Evolutionary conservation across 1,140 invertebrate species (phyloP).

Genomic region (Holcopasites calliopsidis): DNA sequence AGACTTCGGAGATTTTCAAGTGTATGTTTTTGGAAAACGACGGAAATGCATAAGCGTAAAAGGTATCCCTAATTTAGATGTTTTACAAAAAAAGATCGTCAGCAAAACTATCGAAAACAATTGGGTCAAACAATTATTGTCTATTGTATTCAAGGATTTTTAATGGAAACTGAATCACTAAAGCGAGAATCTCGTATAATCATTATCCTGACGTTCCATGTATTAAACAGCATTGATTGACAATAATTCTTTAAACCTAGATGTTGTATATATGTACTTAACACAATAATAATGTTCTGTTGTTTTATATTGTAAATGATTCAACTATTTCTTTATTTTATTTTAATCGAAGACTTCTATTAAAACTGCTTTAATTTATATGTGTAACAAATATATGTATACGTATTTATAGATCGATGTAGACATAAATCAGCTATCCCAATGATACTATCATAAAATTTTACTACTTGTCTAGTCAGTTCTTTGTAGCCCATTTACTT

Average conservation of each 20-base stretch:
- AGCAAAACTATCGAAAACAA: constrained; percentile 7
- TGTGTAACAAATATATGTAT: constrained; percentile 5
- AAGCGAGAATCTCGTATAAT: constrained; percentile 18
- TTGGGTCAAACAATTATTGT: constrained; percentile 14
- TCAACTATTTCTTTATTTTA: background rate
- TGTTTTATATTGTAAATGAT: background rate
- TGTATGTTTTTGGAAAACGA: constrained; percentile 6
- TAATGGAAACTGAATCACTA: constrained; percentile 10
- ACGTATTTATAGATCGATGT: too few species aligned
- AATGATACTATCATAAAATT: background rate
- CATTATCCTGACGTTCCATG: background rate
- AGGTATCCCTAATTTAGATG: constrained; percentile 22
- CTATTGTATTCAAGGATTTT: background rate
- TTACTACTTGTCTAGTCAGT: constrained; percentile 31
- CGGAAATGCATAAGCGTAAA: constrained; percentile 27
- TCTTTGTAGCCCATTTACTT: background rate
- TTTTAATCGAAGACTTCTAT: background rate
- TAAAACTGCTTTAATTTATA: constrained; percentile 4
- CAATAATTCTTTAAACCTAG: constrained; percentile 5
- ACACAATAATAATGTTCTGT: background rate
- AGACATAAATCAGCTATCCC: background rate
- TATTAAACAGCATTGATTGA: constrained; percentile 5
- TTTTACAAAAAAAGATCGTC: constrained; percentile 18
- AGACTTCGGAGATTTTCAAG: constrained; percentile 55
- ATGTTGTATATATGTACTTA: background rate